Base-by-base conservation (phyloP, 1,140 invertebrate genomes). In the Philaenus spumarius region DNA sequence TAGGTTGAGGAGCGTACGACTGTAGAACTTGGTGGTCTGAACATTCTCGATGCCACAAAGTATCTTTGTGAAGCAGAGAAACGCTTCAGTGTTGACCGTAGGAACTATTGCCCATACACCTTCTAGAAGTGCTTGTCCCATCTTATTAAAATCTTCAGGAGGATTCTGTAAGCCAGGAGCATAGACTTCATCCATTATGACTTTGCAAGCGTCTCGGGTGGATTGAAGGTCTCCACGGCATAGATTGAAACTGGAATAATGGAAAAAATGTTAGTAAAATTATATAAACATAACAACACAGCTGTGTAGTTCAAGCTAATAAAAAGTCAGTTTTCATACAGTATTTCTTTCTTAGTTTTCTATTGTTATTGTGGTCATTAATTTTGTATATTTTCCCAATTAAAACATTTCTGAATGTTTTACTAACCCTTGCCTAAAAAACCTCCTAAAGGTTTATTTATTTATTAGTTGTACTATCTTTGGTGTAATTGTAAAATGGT, bases 171-270 rank as follows among this genome's bases (percentile, higher is more conserved):
- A 53, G 17, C 64, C 69, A 0, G 75, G 75, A 1, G 65, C 68
- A 61, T 69, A 78, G 0, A 76, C 71, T 19, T 74, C 64, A 0
- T 73, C 70, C 1, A 67, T 60, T 1, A 80, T 52, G 1, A 69
- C 59, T 22, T 71, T 62, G 42, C 74, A 77, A 1, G 75, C 69
- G 63, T 72, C 62, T 6, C 64, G 67, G 0, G 77, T 77, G 55
- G 78, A 76, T 5, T 73, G 66, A 0, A 72, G 42, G 17, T 69
- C 73, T 9, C 71, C 71, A 5, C 73, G 67, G 60, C 75, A 77
- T 9, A 85, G 68, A 64, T 84, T 85, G 67, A 79, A 83, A 51
- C 78, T 80, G 69, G 2, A 60, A 62, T 46, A 34, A 51, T n/a
- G n/a, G n/a, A n/a, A n/a, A n/a, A n/a, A n/a, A n/a, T n/a, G n/a